Percentiles rank a stretch among this genome's conserved stretches.
phyloP scores from a whole-genome alignment of 2,797 vertebrate genomes.

The Natrix natrix region DNA sequence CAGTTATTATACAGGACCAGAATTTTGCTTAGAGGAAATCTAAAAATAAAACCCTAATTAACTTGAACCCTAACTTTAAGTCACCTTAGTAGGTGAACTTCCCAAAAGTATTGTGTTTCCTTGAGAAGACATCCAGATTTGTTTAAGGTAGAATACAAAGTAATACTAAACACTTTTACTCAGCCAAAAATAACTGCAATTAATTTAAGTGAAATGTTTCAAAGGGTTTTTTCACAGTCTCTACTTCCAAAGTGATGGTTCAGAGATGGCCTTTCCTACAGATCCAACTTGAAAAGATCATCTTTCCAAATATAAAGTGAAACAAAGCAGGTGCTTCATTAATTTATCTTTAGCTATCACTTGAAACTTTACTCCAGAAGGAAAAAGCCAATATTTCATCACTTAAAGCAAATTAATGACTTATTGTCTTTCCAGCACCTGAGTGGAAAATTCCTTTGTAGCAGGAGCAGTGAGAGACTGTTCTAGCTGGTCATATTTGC shows the following conservation, averaged over 20 bases:
- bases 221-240: neutral
- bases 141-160: neutral
- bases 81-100: neutral
- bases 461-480: neutral
- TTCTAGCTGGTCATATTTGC: constrained; percentile 16
- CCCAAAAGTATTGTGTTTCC: neutral
- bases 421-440: constrained; percentile 25
- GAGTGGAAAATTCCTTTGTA: constrained; percentile 46
- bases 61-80: neutral
- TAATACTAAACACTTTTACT: neutral
- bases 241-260: neutral
- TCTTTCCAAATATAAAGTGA: neutral
- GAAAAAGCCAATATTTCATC: constrained; percentile 22
- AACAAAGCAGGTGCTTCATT: neutral
- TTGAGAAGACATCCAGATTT: neutral
- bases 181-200: neutral
- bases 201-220: neutral
- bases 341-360: neutral
- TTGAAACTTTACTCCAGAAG: constrained; percentile 4
- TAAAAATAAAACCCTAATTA: neutral
- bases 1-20: neutral
- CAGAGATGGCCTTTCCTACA: neutral
- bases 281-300: constrained; percentile 16
- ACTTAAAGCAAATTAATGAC: neutral
- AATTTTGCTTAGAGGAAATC: neutral